Conservation (phyloP, 2,797 vertebrate genomes). For the Crocodylus rhombifer region DNA sequence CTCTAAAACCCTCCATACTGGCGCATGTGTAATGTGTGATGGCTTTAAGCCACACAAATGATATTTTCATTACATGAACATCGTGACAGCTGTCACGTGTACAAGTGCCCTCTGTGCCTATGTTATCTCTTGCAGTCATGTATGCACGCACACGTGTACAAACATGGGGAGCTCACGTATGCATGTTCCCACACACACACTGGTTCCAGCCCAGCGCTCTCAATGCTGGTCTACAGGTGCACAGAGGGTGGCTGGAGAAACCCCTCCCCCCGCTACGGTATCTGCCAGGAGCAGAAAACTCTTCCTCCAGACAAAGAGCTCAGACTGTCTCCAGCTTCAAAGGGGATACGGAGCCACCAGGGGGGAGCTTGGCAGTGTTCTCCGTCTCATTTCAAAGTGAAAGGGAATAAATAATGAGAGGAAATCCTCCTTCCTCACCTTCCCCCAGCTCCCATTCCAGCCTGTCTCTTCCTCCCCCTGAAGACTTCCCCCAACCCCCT, state of each 20-base stretch:
- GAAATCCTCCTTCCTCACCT: conserved; percentile 64
- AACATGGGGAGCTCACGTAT: no score
- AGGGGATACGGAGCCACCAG: conserved; percentile 13
- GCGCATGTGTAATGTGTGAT: no score
- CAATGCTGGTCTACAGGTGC: rapidly evolving
- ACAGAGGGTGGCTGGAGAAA: background rate
- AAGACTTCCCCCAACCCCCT: background rate
- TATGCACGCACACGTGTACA: background rate
- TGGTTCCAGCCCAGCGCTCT: background rate
- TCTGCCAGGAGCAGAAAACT: background rate
- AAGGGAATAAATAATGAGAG: conserved; percentile 70
- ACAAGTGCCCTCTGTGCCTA: no score
- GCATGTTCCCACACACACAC: background rate
- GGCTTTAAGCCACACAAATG: no score
- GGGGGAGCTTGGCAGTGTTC: conserved; percentile 52
- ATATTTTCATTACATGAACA: no score
- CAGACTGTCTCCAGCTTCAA: conserved; percentile 11
- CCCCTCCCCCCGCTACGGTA: background rate
- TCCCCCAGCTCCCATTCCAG: background rate
- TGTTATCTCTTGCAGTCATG: background rate
- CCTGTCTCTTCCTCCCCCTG: rapidly evolving
- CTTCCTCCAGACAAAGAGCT: conserved; percentile 17
- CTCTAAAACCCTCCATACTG: no score
- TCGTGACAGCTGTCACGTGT: no score
- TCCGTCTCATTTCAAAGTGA: conserved; percentile 45